Base-by-base conservation (phyloP, 2,888 invertebrate genomes). In the Caenorhabditis sulstoni region DNA sequence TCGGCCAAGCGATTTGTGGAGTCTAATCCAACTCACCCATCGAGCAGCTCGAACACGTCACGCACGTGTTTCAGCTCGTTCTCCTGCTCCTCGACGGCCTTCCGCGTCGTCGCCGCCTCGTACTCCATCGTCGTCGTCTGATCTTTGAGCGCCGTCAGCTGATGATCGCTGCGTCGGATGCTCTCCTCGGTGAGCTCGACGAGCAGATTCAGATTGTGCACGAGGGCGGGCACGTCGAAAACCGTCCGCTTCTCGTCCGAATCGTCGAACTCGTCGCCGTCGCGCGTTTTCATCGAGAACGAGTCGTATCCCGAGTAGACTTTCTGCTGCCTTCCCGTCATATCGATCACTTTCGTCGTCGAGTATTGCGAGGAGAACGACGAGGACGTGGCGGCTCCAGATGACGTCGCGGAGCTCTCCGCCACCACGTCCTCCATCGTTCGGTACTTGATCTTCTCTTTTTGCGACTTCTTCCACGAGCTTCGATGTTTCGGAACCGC, bases 321-420 rank as follows among this genome's bases (percentile, higher is more conserved):
- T 67, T 96, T 93, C 90, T 95, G 94, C 91, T 98, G 96, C 0
- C 95, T 95, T 0, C 98, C 98, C 8, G 98, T 98, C 96, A 99
- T 96, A 91, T 99, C 99, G 82, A 99, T 98, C 12, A 99, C 97
- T 86, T 89, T 61, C n/a, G 81, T 73, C 12, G 61, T 61, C 14
- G 71, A 68, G 49, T 76, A 67, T 5, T 59, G 44, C 12, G 41
- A 29, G 2, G 64, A 67, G 45, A 49, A 50, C 23, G 62, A 23
- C 11, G 18, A 4, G 14, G 8, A 11, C 4, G 49, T 49, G 9
- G 49, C 39, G 16, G 57, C 52, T 3, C 61, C 57, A 0, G 67
- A 49, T 9, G 50, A 18, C 12, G 41, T 12, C 9, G 23, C 45
- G 35, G 66, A 37, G 68, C 78, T 47, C 62, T 91, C 91, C 16